Evolutionary conservation across 1,140 invertebrate genomes (phyloP).

Genomic region (Octopus sinensis): DNA sequence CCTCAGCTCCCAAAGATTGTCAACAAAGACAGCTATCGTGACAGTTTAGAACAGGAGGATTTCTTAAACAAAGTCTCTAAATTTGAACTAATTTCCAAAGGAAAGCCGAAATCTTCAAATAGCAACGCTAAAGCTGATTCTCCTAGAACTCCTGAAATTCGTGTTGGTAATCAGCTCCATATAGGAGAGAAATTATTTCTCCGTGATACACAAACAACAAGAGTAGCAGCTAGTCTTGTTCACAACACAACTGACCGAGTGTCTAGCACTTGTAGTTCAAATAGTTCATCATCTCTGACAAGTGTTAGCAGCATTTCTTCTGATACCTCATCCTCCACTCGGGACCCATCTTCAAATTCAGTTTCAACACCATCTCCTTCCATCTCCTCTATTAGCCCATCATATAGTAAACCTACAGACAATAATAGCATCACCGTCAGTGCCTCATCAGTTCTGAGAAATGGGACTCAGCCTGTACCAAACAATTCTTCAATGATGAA

Average conservation of each 20-base stretch:
- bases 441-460: not conserved
- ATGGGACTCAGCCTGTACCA: not conserved
- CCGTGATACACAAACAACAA: conserved; percentile 49
- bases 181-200: conserved; percentile 55
- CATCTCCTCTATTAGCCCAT: not conserved
- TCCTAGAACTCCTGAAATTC: not conserved
- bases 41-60: conserved; percentile 44
- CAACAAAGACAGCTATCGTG: conserved; percentile 25
- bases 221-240: conserved; percentile 45
- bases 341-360: not conserved
- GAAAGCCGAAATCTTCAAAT: conserved; percentile 32
- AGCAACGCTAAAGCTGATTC: not conserved
- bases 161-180: conserved; percentile 21
- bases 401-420: not conserved
- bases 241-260: conserved; percentile 30
- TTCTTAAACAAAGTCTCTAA: conserved; percentile 53
- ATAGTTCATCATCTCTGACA: conserved; percentile 42
- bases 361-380: not conserved
- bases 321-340: conserved; percentile 14
- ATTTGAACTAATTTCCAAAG: conserved; percentile 52
- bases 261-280: conserved; percentile 38
- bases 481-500: not conserved
- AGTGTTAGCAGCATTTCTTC: conserved; percentile 38
- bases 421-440: not conserved
- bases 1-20: conserved; percentile 9